These are phyloP conservation scores for Coregonus ussuriensis DNA, from an alignment of 2,797 vertebrate genomes.

Conservation along the genomic window DNA sequence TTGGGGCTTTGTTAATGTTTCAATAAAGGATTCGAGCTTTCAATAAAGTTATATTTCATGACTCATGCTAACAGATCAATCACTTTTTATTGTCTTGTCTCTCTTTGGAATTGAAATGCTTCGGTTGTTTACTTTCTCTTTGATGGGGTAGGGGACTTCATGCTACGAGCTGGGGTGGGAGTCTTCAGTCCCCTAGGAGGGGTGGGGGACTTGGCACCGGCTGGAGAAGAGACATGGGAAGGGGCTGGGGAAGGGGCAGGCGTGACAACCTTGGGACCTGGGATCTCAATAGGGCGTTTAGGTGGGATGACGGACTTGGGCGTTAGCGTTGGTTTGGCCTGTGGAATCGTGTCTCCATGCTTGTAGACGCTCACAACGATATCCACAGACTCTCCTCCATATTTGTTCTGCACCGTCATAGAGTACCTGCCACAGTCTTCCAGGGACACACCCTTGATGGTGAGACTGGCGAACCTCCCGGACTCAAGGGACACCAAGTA, in stretches of 20 bases:
- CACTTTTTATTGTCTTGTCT: not conserved
- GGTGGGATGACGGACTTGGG: slow-evolving; percentile 83
- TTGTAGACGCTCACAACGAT: slow-evolving; percentile 94
- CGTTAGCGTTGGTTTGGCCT: slow-evolving; percentile 80
- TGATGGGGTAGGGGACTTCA: slow-evolving; percentile 73
- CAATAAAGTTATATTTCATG: not conserved
- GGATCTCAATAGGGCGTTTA: slow-evolving; percentile 73
- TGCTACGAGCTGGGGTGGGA: slow-evolving; percentile 53
- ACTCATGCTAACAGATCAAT: not conserved
- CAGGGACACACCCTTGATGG: slow-evolving; percentile 89
- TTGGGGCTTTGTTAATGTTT: no score
- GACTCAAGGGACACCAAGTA: slow-evolving; percentile 86
- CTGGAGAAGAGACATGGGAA: slow-evolving; percentile 37
- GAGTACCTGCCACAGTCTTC: slow-evolving; percentile 96
- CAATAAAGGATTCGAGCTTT: no score
- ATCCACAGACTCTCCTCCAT: slow-evolving; percentile 94
- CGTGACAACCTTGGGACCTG: slow-evolving; percentile 49
- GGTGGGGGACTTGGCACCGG: slow-evolving; percentile 61
- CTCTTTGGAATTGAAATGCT: not conserved
- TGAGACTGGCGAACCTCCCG: slow-evolving; percentile 87
- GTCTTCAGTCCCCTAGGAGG: slow-evolving; percentile 57
- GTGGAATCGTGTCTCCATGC: slow-evolving; percentile 89
- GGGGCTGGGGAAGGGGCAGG: slow-evolving; percentile 41
- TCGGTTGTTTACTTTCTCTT: slow-evolving; percentile 69
- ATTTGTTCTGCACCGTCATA: slow-evolving; percentile 95